These are phyloP conservation scores for Echinarachnius parma DNA, from an alignment of 53 echinoderm and acorn worm species.

Conservation along the genomic window DNA sequence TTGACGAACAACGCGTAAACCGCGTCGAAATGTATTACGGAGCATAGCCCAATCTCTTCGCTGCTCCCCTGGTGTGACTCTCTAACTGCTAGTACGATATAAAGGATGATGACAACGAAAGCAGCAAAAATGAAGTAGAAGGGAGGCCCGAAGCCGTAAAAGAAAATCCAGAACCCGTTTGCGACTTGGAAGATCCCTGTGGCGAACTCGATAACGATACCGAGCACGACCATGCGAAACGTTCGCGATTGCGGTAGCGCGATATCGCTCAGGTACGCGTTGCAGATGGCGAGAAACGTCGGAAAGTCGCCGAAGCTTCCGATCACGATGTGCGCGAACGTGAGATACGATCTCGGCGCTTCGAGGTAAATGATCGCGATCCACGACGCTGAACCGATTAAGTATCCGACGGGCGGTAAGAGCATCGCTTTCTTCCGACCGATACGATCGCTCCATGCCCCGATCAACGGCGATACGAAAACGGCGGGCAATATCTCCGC, in stretches of 20 bases:
- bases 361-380: conserved; percentile 49
- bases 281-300: conserved; percentile 56
- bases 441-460: conserved; percentile 55
- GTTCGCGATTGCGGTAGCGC: conserved; percentile 52
- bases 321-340: conserved; percentile 60
- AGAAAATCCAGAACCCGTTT: conserved; percentile 60
- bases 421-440: conserved; percentile 70
- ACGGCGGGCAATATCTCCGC: conserved; percentile 58
- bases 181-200: conserved; percentile 68
- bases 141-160: conserved; percentile 44
- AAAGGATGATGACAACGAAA: conserved; percentile 31
- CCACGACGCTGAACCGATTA: conserved; percentile 50
- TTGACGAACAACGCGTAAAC: conserved; percentile 37
- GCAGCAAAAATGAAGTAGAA: conserved; percentile 53
- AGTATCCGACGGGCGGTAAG: conserved; percentile 65
- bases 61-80: conserved; percentile 28
- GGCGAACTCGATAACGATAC: conserved; percentile 57
- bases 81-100: conserved; percentile 37
- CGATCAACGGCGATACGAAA: conserved; percentile 63
- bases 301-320: conserved; percentile 70
- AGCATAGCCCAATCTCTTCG: conserved; percentile 1
- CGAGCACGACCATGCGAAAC: conserved; percentile 66
- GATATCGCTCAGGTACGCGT: conserved; percentile 70
- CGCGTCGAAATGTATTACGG: conserved; percentile 38
- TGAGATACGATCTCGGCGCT: conserved; percentile 56